Percentiles rank a stretch among this genome's conserved stretches.
Evolutionary conservation across 1,140 invertebrate genomes (phyloP).

Genomic region (Bombus fervidus): DNA sequence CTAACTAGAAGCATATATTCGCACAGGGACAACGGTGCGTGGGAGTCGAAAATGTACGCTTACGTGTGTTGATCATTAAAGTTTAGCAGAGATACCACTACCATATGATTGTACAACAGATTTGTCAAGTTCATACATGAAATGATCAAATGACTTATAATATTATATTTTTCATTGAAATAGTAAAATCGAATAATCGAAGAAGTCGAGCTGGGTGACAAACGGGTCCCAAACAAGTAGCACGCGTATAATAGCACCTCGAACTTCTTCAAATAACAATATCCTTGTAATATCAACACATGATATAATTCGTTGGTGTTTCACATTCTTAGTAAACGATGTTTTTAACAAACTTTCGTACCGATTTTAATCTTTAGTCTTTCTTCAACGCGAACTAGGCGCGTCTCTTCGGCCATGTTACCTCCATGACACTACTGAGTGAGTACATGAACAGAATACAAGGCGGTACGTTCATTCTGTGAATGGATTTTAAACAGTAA

Average conservation of each 20-base stretch:
- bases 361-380: slow-evolving; percentile 94
- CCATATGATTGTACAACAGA: neutral
- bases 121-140: neutral
- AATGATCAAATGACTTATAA: neutral
- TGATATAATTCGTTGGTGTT: neutral
- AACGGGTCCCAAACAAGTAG: slow-evolving; percentile 30
- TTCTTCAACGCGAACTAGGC: slow-evolving; percentile 93
- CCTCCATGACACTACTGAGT: slow-evolving; percentile 85
- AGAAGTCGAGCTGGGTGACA: slow-evolving; percentile 65
- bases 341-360: slow-evolving; percentile 75
- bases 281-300: neutral
- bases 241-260: slow-evolving; percentile 24
- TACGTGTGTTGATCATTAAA: slow-evolving; percentile 52
- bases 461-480: slow-evolving; percentile 79
- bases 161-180: neutral
- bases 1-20: slow-evolving; percentile 16
- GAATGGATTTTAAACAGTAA: slow-evolving; percentile 77
- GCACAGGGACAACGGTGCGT: slow-evolving; percentile 63
- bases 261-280: slow-evolving; percentile 7
- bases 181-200: slow-evolving; percentile 42
- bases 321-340: slow-evolving; percentile 12
- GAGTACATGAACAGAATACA: slow-evolving; percentile 79
- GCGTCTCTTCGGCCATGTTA: slow-evolving; percentile 93
- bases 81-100: slow-evolving; percentile 35
- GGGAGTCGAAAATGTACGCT: slow-evolving; percentile 67